Percentiles rank a stretch among this genome's conserved stretches.
These are phyloP conservation scores for Steromphala cineraria DNA, from an alignment of 2,888 invertebrate genomes.

Conservation along the genomic window DNA sequence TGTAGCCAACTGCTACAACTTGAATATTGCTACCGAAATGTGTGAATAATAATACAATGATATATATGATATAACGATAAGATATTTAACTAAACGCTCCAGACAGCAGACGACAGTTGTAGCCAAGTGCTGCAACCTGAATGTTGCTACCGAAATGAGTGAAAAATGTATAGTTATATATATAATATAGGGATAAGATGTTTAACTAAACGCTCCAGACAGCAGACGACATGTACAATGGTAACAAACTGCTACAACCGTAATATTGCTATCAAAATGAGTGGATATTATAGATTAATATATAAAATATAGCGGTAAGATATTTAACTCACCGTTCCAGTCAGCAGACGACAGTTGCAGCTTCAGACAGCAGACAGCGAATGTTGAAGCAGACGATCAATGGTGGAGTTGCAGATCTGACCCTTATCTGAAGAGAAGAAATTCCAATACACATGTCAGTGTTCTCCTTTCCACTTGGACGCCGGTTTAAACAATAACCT, in stretches of 20 bases:
- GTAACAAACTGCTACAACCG: too few relatives aligned
- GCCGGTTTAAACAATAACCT: not conserved
- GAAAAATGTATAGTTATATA: too few relatives aligned
- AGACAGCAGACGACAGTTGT: not conserved
- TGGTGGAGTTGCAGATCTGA: not conserved
- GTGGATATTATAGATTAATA: too few relatives aligned
- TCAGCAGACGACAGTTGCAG: not conserved
- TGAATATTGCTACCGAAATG: too few relatives aligned
- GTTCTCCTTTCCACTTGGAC: not conserved
- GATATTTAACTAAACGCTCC: not conserved
- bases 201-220: not conserved
- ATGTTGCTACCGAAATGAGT: too few relatives aligned
- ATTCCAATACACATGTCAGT: conserved; percentile 2
- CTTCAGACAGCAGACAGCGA: not conserved
- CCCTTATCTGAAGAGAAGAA: not conserved
- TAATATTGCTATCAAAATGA: too few relatives aligned
- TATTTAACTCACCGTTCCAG: not conserved
- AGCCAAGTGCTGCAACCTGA: not conserved
- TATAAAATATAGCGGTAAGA: too few relatives aligned
- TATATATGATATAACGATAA: too few relatives aligned
- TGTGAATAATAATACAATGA: too few relatives aligned
- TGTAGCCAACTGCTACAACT: not conserved
- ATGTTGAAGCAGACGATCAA: not conserved
- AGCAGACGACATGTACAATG: not conserved
- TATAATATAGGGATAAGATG: too few relatives aligned